Evolutionary conservation across 2,888 invertebrate species (phyloP).

Genomic region (Phengaris alcon): DNA sequence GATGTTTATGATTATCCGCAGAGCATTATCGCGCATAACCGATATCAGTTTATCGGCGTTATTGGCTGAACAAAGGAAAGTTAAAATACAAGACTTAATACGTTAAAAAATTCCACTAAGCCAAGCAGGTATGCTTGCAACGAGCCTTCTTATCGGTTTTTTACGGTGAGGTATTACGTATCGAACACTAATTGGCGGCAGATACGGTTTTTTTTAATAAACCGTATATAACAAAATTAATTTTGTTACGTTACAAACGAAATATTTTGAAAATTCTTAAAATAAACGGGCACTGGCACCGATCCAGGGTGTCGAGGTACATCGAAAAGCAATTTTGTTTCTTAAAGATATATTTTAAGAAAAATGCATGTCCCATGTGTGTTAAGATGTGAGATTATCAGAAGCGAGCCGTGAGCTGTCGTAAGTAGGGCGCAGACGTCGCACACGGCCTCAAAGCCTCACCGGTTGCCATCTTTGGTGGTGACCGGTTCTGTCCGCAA

Average conservation of each 20-base stretch:
- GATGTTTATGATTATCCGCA: constrained; percentile 50
- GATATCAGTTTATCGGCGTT: constrained; percentile 54
- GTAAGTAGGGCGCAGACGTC: constrained; percentile 59
- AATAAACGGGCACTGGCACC: constrained; percentile 33
- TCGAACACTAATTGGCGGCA: constrained; percentile 16
- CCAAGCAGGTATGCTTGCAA: neutral
- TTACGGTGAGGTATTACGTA: neutral
- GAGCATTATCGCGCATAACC: constrained; percentile 44
- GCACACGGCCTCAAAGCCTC: constrained; percentile 66
- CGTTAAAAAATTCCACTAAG: constrained; percentile 14
- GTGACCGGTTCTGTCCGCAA: constrained; percentile 67
- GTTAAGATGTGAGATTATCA: constrained; percentile 5
- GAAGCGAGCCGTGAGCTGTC: constrained; percentile 42
- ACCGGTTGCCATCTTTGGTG: constrained; percentile 73
- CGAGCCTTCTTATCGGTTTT: constrained; percentile 19
- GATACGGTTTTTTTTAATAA: neutral
- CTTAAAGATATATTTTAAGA: neutral
- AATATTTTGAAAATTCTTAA: constrained; percentile 20
- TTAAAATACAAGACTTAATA: constrained; percentile 30
- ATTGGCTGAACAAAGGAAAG: constrained; percentile 42
- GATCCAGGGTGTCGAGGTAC: constrained; percentile 35
- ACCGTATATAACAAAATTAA: neutral
- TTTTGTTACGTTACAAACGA: constrained; percentile 20
- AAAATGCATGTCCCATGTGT: constrained; percentile 11
- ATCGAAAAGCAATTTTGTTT: constrained; percentile 21